Evolutionary conservation across 2,888 invertebrate species (phyloP).

Genomic region (Latrodectus hesperus): DNA sequence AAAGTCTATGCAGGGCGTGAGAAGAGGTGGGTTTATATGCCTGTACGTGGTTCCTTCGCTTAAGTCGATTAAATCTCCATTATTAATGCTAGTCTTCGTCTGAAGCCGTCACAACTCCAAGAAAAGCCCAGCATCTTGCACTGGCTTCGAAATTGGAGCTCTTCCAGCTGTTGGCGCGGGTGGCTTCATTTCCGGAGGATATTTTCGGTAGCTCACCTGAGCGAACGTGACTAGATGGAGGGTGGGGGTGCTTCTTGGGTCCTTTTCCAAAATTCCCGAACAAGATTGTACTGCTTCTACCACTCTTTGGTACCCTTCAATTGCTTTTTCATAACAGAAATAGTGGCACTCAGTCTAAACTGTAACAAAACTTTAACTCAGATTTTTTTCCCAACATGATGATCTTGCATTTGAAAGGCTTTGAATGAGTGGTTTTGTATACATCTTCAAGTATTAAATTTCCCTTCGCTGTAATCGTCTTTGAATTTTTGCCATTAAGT

Average conservation of each 20-base stretch:
- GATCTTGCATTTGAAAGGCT: too few species aligned
- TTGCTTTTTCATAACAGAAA: too few species aligned
- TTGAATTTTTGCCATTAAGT: too few species aligned
- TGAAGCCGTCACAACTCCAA: slow-evolving; percentile 15
- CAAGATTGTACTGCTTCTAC: not conserved
- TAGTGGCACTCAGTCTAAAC: too few species aligned
- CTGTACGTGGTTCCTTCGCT: not conserved
- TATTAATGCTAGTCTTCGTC: slow-evolving; percentile 36
- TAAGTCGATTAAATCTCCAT: slow-evolving; percentile 28
- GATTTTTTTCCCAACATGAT: too few species aligned
- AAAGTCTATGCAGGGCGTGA: not conserved
- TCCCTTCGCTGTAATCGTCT: too few species aligned
- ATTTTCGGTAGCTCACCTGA: slow-evolving; percentile 50
- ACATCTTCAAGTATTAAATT: too few species aligned
- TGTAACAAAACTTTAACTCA: too few species aligned
- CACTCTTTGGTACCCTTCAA: too few species aligned
- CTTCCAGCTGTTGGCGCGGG: slow-evolving; percentile 35
- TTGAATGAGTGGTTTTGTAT: too few species aligned
- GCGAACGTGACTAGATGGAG: slow-evolving; percentile 22
- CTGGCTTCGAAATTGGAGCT: slow-evolving; percentile 35
- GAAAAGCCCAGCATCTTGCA: slow-evolving; percentile 1
- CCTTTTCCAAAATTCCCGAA: slow-evolving; percentile 11
- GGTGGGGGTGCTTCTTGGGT: not conserved
- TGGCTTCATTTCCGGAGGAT: slow-evolving; percentile 29
- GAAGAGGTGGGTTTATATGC: not conserved